Base-by-base conservation (phyloP, 2,797 vertebrate genomes). In the Nannoperca obscura region DNA sequence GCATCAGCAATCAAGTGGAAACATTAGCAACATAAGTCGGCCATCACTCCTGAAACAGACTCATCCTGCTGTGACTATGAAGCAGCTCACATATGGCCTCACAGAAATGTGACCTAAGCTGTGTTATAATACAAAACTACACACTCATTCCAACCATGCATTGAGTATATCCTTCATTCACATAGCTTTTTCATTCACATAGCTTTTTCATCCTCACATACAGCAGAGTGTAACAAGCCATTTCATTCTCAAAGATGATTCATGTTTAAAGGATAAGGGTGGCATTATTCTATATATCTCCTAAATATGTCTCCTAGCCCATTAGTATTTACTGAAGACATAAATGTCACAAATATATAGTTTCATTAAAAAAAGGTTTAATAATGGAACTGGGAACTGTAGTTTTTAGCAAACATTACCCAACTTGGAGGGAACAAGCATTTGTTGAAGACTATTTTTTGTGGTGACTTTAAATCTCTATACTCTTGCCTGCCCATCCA, bases 1-100 rank as follows among this genome's bases (percentile, higher is more conserved):
- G 85, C 84, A 86, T 81, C 80, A 74, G 78, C 80, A 79, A 84
- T 84, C 87, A 88, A 86, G 86, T 90, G 86, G 86, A 91, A 91
- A 85, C 74, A 50, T 80, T 19, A 57, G 84, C 64, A 77, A 73
- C 81, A 75, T 74, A 68, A 89, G 80, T 79, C 38, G 76, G 42
- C 22, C 52, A 60, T 81, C 58, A 30, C 40, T 79, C 71, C 46
- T 69, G 46, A 69, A 66, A 68, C 50, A 52, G 63, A 83, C 72
- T 64, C 64, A 6, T 74, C 71, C 58, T 71, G 77, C 77, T 78
- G 71, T 50, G 69, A 70, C n/a, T 66, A 11, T 52, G 65, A 13
- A 67, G 40, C 50, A 53, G 54, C 70, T 64, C 30, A 36, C 38
- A 60, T 7, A 20, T 19, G 13, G 11, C 30, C 46, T 80, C 76